These are phyloP conservation scores for Conus ventricosus DNA, from an alignment of 1,140 invertebrate genomes.

Conservation along the genomic window DNA sequence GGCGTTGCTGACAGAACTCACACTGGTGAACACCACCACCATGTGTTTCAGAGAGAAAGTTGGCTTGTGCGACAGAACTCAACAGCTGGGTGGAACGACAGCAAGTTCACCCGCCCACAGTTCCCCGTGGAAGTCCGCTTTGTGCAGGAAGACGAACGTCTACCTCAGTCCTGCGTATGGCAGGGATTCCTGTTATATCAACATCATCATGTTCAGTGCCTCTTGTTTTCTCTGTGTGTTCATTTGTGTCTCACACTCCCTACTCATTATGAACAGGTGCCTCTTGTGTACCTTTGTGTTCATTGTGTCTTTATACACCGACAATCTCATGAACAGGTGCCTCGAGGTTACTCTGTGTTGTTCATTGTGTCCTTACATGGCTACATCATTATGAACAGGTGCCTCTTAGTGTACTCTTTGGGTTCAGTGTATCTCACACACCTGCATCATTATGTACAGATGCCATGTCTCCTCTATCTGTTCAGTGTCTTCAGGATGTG, in stretches of 20 bases:
- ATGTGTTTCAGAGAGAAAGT: conserved; percentile 64
- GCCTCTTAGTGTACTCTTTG: too few species aligned
- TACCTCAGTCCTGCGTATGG: conserved; percentile 70
- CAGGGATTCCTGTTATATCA: conserved; percentile 72
- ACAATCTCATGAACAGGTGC: conserved; percentile 73
- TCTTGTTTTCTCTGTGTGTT: neutral
- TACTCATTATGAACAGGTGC: too few species aligned
- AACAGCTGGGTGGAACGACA: conserved; percentile 64
- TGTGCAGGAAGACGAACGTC: conserved; percentile 69
- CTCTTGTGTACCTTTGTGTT: too few species aligned
- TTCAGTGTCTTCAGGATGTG: too few species aligned
- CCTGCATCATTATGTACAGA: conserved; percentile 71
- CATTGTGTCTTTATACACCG: too few species aligned
- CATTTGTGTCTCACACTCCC: neutral
- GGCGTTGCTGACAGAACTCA: too few species aligned
- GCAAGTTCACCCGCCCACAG: conserved; percentile 67
- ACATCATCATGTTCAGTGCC: conserved; percentile 72
- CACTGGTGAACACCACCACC: too few species aligned
- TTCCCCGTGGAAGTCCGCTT: conserved; percentile 73
- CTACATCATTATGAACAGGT: too few species aligned
- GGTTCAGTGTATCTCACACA: too few species aligned
- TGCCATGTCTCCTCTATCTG: conserved; percentile 33
- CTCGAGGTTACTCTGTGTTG: neutral
- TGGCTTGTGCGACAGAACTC: conserved; percentile 59
- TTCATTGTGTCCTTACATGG: neutral